phyloP scores from a whole-genome alignment of 2,888 invertebrate species.

The Tachystola acroxantha region DNA sequence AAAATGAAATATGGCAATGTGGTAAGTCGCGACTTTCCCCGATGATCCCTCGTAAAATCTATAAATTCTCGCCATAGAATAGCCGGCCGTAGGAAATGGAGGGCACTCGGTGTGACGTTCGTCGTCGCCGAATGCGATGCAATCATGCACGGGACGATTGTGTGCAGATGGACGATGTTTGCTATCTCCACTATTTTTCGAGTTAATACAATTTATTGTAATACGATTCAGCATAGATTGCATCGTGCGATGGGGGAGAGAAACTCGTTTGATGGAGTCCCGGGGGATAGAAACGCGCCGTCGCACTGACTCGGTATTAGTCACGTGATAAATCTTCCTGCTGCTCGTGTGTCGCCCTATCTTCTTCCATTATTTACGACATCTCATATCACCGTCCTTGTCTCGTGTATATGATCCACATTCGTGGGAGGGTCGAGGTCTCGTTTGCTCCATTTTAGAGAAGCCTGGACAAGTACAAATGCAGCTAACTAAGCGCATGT shows the following conservation, averaged over 20 bases:
- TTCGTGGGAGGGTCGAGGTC: conserved; percentile 47
- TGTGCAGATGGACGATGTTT: conserved; percentile 77
- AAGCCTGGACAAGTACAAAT: conserved; percentile 45
- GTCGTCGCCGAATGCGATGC: conserved; percentile 34
- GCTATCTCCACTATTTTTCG: conserved; percentile 76
- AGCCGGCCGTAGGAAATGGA: conserved; percentile 48
- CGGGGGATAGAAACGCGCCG: conserved; percentile 62
- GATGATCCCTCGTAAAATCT: conserved; percentile 74
- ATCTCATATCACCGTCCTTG: conserved; percentile 49
- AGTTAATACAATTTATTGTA: conserved; percentile 79
- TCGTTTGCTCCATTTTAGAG: conserved; percentile 53
- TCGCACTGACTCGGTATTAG: conserved; percentile 70
- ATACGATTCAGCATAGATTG: conserved; percentile 79
- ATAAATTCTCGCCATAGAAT: conserved; percentile 63
- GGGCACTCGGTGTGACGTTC: conserved; percentile 42
- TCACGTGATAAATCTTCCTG: conserved; percentile 74
- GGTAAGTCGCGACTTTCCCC: conserved; percentile 60
- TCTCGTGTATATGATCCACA: conserved; percentile 55
- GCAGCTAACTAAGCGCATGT: conserved; percentile 25
- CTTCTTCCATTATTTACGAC: conserved; percentile 48
- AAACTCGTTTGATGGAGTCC: conserved; percentile 77
- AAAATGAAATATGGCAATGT: conserved; percentile 70
- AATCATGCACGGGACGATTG: conserved; percentile 57
- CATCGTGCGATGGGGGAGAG: conserved; percentile 71
- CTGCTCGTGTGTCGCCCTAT: conserved; percentile 46